Percentiles rank a stretch among this genome's conserved stretches.
phyloP scores from a whole-genome alignment of 2,797 vertebrate species.

The Danionella dracula region DNA sequence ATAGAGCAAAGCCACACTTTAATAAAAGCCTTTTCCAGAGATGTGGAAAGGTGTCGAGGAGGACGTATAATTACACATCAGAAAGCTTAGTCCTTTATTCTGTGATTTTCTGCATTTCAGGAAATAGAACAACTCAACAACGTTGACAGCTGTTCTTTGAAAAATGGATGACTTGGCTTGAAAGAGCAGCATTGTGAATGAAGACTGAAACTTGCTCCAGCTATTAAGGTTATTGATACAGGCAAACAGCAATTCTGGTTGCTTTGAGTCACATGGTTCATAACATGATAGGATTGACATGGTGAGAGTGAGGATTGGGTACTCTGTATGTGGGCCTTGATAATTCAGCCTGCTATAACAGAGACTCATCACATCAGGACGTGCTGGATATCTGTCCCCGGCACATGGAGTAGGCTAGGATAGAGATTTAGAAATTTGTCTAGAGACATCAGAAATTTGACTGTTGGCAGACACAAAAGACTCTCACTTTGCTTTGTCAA shows the following conservation, averaged over 20 bases:
- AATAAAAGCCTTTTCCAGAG: neutral
- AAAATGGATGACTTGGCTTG: too few species aligned
- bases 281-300: constrained; percentile 12
- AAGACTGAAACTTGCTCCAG: too few species aligned
- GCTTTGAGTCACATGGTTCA: too few species aligned
- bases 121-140: too few species aligned
- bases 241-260: too few species aligned
- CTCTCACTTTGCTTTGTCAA: constrained; percentile 39
- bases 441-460: constrained; percentile 1
- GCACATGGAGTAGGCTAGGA: neutral
- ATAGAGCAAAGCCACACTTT: neutral
- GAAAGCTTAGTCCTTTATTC: too few species aligned
- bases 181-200: too few species aligned
- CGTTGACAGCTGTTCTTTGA: too few species aligned
- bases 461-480: constrained; percentile 24
- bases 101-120: too few species aligned
- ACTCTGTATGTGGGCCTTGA: constrained; percentile 27
- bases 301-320: constrained; percentile 25
- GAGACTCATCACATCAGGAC: constrained; percentile 27
- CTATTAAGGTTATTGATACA: too few species aligned
- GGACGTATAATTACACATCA: too few species aligned
- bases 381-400: constrained; percentile 25
- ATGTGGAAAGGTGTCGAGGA: neutral
- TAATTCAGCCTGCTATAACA: constrained; percentile 23
- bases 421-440: constrained; percentile 23